Evolutionary conservation across 2,113 vertebrate species (phyloP), one percentile per base, ranked within the genome.

Genomic region (Egretta garzetta): DNA sequence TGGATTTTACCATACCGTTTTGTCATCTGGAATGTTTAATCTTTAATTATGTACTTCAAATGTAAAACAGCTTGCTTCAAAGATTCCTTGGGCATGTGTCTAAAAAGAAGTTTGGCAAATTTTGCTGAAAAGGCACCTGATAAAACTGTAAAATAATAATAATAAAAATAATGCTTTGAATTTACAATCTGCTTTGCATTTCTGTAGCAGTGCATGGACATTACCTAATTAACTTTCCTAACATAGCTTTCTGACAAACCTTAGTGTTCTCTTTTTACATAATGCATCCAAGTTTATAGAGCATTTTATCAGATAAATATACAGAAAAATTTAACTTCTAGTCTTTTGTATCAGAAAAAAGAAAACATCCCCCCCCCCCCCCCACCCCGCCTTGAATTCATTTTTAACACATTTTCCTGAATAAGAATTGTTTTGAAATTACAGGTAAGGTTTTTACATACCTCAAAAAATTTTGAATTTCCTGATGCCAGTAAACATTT

Each of bases 31-130:
- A 90, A 75, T 79, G 26, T 91, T 95, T 88, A 94, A 72, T 64
- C 52, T 87, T 74, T 89, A 86, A 90, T 93, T 95, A 84, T 28
- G 24, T 75, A 59, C 80, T 93, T 85, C 74, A 94, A 93, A 84
- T 8, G 1, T 77, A 32, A 80, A 94, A 5, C 11, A 86, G 27
- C 33, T 96, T 91, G 14, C 70, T 96, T 80, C 77, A 91, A 58
- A 76, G 59, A 43, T 58, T 91, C 30, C 19, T 82, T 64, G 20
- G 23, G 26, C 13, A 49, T 70, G 55, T 75, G 32, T 83, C 52
- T 88, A 52, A 72, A 94, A 72, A 63, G 52, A 60, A 77, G 6
- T 62, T 92, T 75, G 53, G 59, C 60, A 83, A 49, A n/a, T 84
- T 74, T 83, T 90, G 23, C 26, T 86, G 81, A 73, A 73, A 88